Conservation (phyloP, 2,113 vertebrate genomes). For the Python bivittatus region DNA sequence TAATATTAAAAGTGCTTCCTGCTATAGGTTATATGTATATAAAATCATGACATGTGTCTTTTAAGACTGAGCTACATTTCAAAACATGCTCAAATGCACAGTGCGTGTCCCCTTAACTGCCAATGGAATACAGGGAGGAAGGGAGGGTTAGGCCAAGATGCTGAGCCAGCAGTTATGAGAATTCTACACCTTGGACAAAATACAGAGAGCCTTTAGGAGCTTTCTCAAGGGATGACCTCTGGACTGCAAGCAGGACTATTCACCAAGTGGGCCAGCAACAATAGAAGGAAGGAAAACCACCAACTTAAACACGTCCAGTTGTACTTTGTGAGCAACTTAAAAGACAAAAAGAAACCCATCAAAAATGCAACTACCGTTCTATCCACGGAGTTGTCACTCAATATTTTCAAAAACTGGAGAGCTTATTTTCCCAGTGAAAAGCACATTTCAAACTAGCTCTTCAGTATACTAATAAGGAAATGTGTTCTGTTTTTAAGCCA, state of each 20-base stretch:
- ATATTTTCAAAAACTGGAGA: constrained; percentile 59
- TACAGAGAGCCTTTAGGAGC: no score
- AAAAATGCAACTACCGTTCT: background rate
- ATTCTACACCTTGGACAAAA: background rate
- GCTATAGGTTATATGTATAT: background rate
- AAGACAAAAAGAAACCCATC: no score
- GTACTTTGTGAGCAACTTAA: background rate
- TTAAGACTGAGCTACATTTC: background rate
- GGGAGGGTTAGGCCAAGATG: background rate
- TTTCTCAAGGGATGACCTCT: background rate
- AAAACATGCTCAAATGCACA: background rate
- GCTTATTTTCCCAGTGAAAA: constrained; percentile 52
- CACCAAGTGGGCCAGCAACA: background rate
- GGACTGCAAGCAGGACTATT: background rate
- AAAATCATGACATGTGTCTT: background rate
- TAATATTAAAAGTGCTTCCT: background rate
- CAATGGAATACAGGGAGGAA: background rate
- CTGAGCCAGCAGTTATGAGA: background rate
- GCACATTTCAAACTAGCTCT: constrained; percentile 65
- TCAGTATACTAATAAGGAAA: constrained; percentile 71
- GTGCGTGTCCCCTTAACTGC: background rate
- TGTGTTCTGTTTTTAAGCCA: constrained; percentile 74
- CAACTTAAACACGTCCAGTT: background rate
- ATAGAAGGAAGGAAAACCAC: background rate
- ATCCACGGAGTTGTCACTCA: constrained; percentile 23